Base-by-base conservation (phyloP, 1,140 invertebrate genomes). In the Hydropsyche tenuis region DNA sequence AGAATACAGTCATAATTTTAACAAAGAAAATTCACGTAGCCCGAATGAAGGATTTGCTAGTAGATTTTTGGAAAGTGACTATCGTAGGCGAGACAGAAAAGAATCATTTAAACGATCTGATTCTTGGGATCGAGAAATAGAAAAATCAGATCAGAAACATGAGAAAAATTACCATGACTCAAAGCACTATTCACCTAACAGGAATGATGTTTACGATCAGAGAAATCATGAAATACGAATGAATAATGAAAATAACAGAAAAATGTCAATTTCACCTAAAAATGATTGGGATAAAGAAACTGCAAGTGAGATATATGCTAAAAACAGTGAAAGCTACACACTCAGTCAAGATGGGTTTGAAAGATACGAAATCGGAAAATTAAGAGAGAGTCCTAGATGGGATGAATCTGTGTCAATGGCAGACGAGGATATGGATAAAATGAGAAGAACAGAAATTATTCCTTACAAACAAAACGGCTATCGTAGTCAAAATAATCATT, bases 261-360 rank as follows among this genome's bases (percentile, higher is more conserved):
- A 77, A 56, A 70, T 66, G 20, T 77, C 76, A 2, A 23, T 69
- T 37, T 77, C 76, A 20, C 76, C 76, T 7, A 77, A 77, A 53
- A 77, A 77, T 42, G 75, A 77, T 11, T 77, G 76, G 76, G 76
- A 77, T 27, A 77, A 77, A 69, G 76, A 77, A 56, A 75, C 76
- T 12, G 73, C 73, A 1, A 77, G 76, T 27, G 76, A 77, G 46
- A 77, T 77, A 37, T 77, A 75, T 43, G 76, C 73, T 11, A 77
- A 77, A 62, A 56, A 77, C 25, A 77, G 76, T 25, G 76, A 78
- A 62, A 73, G 46, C 46, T 73, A 74, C 51, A 68, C 42, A 14
- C 25, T 62, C 2, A 82, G 82, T 0, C 80, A 82, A 14, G 84
- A 84, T 43, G 83, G 83, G 1, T 86, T 84, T 12, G 85, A 86